Percentiles rank a stretch among this genome's conserved stretches.
Conservation (phyloP, 2,888 invertebrate species). For the Pheosia tremula region DNA sequence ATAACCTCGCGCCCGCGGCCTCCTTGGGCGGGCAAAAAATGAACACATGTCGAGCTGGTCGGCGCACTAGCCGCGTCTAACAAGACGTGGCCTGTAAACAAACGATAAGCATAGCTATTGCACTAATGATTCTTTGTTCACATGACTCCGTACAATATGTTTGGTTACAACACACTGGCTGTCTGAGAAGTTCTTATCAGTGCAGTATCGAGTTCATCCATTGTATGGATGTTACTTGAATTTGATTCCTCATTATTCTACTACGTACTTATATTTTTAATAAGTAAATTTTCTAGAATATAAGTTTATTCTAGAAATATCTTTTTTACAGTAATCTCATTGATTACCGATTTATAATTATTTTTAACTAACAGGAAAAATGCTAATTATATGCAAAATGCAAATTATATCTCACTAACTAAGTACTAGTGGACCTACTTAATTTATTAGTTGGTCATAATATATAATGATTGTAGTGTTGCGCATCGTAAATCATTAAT, state of each 20-base stretch:
- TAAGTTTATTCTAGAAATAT: no score
- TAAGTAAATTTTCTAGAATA: no score
- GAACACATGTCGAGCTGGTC: conserved; percentile 76
- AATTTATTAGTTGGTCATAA: no score
- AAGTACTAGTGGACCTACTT: no score
- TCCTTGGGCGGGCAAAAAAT: conserved; percentile 85
- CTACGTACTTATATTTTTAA: neutral
- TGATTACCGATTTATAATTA: no score
- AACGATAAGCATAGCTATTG: conserved; percentile 59
- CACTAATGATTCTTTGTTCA: conserved; percentile 62
- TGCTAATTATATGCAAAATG: no score
- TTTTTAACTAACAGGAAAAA: no score
- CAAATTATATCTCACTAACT: neutral
- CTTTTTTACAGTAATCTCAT: no score
- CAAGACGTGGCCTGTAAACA: conserved; percentile 64
- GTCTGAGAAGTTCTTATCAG: conserved; percentile 58
- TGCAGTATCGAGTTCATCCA: conserved; percentile 47
- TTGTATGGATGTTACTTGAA: conserved; percentile 30
- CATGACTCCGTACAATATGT: conserved; percentile 51
- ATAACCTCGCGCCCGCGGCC: conserved; percentile 84
- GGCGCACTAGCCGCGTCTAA: conserved; percentile 56
- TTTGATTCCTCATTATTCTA: conserved; percentile 15
- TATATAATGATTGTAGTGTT: neutral
- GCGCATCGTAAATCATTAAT: neutral
- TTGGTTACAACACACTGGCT: conserved; percentile 54